Evolutionary conservation across 2,113 vertebrate genomes (phyloP).

Genomic region (Vulpes ferrilata): DNA sequence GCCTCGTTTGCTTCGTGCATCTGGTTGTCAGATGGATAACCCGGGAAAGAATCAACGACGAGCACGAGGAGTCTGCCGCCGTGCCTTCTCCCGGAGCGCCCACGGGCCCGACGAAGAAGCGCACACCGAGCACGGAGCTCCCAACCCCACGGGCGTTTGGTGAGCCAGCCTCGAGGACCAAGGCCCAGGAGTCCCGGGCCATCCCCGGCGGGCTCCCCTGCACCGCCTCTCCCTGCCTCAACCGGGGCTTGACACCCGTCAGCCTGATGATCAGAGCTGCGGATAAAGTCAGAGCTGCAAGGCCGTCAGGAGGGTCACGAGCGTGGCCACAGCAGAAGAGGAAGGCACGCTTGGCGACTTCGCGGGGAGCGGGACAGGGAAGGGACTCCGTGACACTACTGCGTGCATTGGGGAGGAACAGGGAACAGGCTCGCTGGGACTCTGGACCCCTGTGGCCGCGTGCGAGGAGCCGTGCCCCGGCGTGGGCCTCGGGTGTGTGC

Average conservation of each 20-base stretch:
- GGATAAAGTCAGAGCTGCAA: neutral
- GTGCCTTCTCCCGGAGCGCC: fast-evolving
- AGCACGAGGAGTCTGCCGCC: neutral
- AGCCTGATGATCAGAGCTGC: neutral
- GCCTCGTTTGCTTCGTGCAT: neutral
- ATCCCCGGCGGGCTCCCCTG: fast-evolving
- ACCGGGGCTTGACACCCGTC: fast-evolving
- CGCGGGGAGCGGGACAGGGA: neutral
- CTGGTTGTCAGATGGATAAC: fast-evolving
- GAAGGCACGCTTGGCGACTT: fast-evolving
- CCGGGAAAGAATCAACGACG: fast-evolving
- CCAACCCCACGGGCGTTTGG: fast-evolving
- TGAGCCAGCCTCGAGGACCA: neutral
- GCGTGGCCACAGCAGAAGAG: neutral
- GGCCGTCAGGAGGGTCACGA: neutral
- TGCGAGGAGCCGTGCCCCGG: fast-evolving
- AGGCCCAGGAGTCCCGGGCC: neutral
- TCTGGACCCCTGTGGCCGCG: neutral
- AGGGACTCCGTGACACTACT: fast-evolving
- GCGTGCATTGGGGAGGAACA: fast-evolving
- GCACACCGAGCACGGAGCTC: fast-evolving
- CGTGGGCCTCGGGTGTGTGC: no score
- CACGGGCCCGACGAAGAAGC: fast-evolving
- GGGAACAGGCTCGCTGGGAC: neutral
- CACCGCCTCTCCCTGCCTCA: neutral